A percentile compares a stretch with the other conserved stretches of the same genome.
These are phyloP conservation scores for Chlamydotis undulata DNA, from an alignment of 2,113 vertebrate species.

Conservation along the genomic window DNA sequence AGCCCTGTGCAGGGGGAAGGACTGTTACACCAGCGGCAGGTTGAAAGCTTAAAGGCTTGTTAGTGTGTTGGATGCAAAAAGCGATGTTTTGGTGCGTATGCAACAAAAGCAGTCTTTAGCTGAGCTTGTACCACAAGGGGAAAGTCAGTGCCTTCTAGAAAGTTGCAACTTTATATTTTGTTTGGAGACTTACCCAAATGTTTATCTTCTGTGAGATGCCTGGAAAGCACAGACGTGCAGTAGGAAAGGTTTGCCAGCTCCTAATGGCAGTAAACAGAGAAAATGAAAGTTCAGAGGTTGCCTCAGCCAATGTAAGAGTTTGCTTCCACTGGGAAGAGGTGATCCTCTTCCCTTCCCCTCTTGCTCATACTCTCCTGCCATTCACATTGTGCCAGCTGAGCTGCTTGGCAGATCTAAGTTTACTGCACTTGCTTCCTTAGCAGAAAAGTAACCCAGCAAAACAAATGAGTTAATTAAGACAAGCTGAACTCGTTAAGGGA, in stretches of 20 bases:
- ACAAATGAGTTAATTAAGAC: constrained; percentile 26
- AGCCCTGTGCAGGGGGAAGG: fast-evolving
- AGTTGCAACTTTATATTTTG: background rate
- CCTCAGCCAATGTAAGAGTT: background rate
- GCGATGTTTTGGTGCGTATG: background rate
- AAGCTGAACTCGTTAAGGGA: constrained; percentile 14
- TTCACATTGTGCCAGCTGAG: background rate
- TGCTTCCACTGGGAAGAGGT: background rate
- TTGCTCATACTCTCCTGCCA: background rate
- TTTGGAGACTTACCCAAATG: background rate
- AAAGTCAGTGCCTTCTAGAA: background rate
- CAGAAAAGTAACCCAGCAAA: constrained; percentile 11
- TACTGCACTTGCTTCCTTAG: background rate
- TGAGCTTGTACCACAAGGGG: background rate
- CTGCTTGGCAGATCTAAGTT: background rate
- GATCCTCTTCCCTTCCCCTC: background rate
- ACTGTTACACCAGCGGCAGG: background rate
- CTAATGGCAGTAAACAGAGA: background rate
- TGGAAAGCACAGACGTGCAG: background rate
- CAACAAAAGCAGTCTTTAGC: background rate
- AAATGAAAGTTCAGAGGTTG: background rate
- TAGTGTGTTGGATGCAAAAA: background rate
- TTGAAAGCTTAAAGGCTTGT: background rate
- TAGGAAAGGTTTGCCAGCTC: background rate
- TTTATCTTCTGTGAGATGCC: constrained; percentile 4